These are phyloP conservation scores for Isoperla grammatica DNA, from an alignment of 2,888 invertebrate species.

Conservation along the genomic window DNA sequence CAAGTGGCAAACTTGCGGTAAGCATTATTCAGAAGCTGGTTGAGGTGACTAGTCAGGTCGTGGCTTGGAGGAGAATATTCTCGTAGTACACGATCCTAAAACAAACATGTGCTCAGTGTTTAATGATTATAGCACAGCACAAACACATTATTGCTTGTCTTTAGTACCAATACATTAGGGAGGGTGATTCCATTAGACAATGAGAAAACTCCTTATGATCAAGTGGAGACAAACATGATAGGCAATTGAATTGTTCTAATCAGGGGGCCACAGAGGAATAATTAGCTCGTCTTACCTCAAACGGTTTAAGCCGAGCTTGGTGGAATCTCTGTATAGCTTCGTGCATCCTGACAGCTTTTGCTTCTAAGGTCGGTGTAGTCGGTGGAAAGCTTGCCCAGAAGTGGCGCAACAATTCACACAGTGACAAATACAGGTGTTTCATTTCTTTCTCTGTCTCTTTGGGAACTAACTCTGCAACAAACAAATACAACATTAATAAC, in stretches of 20 bases:
- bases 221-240: background rate
- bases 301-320: conserved; percentile 75
- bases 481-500: no score
- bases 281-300: conserved; percentile 57
- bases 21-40: conserved; percentile 79
- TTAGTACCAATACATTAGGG: background rate
- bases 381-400: conserved; percentile 93
- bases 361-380: conserved; percentile 65
- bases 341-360: conserved; percentile 80
- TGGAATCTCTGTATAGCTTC: conserved; percentile 85
- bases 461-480: conserved; percentile 70
- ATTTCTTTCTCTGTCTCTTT: conserved; percentile 78
- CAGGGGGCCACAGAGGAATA: no score
- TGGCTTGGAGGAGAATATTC: conserved; percentile 76
- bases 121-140: background rate
- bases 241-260: background rate
- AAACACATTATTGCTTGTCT: no score
- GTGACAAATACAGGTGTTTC: conserved; percentile 75
- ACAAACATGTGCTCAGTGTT: conserved; percentile 31
- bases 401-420: conserved; percentile 85
- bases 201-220: no score
- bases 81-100: conserved; percentile 71
- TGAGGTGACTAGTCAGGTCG: conserved; percentile 77
- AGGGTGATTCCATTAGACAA: no score
- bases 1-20: conserved; percentile 81